phyloP scores from a whole-genome alignment of 2,113 vertebrate species.

The Protomyctophum bolini region DNA sequence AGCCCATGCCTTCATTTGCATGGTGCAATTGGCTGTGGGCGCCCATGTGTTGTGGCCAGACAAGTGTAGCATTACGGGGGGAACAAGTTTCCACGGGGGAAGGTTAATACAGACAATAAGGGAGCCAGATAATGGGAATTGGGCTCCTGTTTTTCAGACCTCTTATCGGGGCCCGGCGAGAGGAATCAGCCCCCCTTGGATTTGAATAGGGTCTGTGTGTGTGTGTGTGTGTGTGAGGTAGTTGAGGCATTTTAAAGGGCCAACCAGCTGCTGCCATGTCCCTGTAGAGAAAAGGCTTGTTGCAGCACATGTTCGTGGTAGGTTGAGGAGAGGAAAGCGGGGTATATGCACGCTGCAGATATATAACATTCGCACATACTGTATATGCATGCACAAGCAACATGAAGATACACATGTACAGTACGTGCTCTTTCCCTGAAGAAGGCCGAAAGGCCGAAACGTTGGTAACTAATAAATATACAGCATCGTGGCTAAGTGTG shows the following conservation, averaged over 20 bases:
- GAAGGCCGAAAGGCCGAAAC: too few species aligned
- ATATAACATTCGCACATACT: too few species aligned
- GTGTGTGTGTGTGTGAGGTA: too few species aligned
- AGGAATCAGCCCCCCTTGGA: conserved; percentile 78
- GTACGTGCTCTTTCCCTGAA: conserved; percentile 1
- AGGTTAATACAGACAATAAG: conserved; percentile 94
- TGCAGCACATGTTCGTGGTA: conserved; percentile 56
- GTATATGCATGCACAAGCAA: not conserved
- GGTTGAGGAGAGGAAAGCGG: not conserved
- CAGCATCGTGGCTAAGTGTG: too few species aligned
- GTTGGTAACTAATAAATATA: too few species aligned
- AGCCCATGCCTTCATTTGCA: conserved; percentile 92
- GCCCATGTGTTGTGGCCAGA: conserved; percentile 92
- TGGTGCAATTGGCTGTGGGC: conserved; percentile 93
- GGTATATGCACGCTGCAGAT: not conserved
- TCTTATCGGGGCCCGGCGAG: conserved; percentile 78
- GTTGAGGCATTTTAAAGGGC: conserved; percentile 72
- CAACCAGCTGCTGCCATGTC: conserved; percentile 61
- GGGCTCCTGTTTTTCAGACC: conserved; percentile 88
- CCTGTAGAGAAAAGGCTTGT: conserved; percentile 34
- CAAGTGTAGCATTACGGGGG: conserved; percentile 92
- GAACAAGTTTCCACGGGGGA: conserved; percentile 95
- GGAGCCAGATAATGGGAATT: conserved; percentile 87
- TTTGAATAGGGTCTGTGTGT: conserved; percentile 69
- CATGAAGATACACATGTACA: not conserved